Base-by-base conservation (phyloP, 1,140 invertebrate species). In the Tetranychus cinnabarinus region DNA sequence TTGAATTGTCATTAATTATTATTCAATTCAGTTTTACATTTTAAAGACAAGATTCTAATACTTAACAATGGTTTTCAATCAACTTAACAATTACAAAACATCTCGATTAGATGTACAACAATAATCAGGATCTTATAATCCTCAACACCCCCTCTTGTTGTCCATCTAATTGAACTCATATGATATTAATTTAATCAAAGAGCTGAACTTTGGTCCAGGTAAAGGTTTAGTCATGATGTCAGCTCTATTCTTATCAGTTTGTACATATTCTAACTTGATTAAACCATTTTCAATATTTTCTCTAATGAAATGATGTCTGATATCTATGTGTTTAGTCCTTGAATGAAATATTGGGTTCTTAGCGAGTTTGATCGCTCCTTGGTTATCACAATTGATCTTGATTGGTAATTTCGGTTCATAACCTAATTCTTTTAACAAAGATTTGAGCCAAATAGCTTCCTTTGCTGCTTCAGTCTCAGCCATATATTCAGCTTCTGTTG, bases 401-500 rank as follows among this genome's bases (percentile, higher is more conserved):
- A 46, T 55, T 35, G 62, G 58, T n/a, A 8, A 15, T 10, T 63
- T 37, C 0, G 31, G n/a, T 15, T 58, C 4, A 12, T 39, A 48
- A 45, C 61, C 59, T 15, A 67, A 55, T 37, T 62, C 59, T 31
- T 56, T 37, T 2, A 65, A 34, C 12, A 63, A 52, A 34, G 46
- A 47, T 37, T 52, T 62, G 15, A 68, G 46, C 63, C 65, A 71
- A 7, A 70, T 61, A 63, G 39, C 69, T 69, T 67, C 69, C 67
- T 57, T 72, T 47, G 60, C 69, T 56, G 70, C 67, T 66, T 70
- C 70, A 58, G 70, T 67, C 60, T 70, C 61, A 23, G 68, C 64
- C 62, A 72, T 69, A 61, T 71, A 72, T 59, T 74, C 73, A 2
- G 70, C 68, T 66, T 73, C 70, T 1, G 68, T 67, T 8, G 65